A percentile compares a stretch with the other conserved stretches of the same genome.
Conservation (phyloP, 2,888 invertebrate species). For the Trypoxylon attenuatum region DNA sequence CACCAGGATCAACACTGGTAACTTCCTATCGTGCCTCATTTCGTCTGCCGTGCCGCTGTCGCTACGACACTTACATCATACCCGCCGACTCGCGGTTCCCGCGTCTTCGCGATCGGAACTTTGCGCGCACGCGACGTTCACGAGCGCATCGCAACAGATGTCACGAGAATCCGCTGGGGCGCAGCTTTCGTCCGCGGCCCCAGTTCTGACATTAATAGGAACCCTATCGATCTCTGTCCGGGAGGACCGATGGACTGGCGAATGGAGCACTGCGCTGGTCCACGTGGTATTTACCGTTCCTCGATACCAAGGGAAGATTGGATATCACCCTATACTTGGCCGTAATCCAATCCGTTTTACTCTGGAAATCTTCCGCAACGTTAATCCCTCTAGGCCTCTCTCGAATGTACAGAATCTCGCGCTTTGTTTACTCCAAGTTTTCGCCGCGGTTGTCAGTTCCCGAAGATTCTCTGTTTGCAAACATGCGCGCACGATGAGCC, state of each 20-base stretch:
- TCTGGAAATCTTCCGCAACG: slow-evolving; percentile 17
- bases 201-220: slow-evolving; percentile 31
- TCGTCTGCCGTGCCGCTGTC: slow-evolving; percentile 46
- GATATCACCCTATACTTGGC: slow-evolving; percentile 20
- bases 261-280: slow-evolving; percentile 10
- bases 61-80: slow-evolving; percentile 56
- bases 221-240: background rate
- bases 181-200: slow-evolving; percentile 24
- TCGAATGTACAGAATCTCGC: too few relatives aligned
- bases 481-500: too few relatives aligned
- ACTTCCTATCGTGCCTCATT: slow-evolving; percentile 55
- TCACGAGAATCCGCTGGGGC: slow-evolving; percentile 11
- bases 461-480: too few relatives aligned
- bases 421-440: too few relatives aligned
- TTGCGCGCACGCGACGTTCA: too few relatives aligned
- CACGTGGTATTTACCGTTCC: too few relatives aligned
- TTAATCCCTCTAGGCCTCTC: slow-evolving; percentile 18
- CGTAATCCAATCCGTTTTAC: slow-evolving; percentile 24
- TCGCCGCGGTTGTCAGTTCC: too few relatives aligned
- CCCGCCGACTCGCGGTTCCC: slow-evolving; percentile 20
- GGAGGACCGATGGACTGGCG: background rate
- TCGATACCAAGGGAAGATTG: background rate
- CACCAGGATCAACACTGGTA: slow-evolving; percentile 51
- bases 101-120: background rate
- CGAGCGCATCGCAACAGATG: slow-evolving; percentile 24